A percentile compares a stretch with the other conserved stretches of the same genome.
Evolutionary conservation across 2,888 invertebrate genomes (phyloP).

Genomic region (Axea sp.): DNA sequence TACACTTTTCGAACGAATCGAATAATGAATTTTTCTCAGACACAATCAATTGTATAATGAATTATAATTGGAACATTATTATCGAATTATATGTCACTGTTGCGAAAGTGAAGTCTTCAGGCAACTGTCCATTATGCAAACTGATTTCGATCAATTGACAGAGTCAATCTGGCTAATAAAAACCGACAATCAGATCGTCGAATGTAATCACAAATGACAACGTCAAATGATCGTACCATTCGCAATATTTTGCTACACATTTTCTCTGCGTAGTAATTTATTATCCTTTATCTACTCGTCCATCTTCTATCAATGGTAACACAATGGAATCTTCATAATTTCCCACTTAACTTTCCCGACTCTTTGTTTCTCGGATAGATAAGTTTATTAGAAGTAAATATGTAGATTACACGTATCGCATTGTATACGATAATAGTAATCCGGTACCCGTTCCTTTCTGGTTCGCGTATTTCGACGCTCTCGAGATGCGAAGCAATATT

Average conservation of each 20-base stretch:
- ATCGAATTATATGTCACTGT: too few species aligned
- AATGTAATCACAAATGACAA: slow-evolving; percentile 6
- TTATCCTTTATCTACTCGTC: not conserved
- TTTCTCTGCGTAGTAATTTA: not conserved
- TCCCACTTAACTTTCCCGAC: slow-evolving; percentile 10
- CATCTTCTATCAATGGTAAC: not conserved
- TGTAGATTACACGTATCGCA: slow-evolving; percentile 22
- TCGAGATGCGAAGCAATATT: slow-evolving; percentile 60
- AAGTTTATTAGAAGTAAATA: slow-evolving; percentile 36
- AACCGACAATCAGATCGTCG: too few species aligned
- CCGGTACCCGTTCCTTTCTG: slow-evolving; percentile 28
- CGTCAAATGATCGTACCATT: too few species aligned
- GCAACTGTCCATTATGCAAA: too few species aligned
- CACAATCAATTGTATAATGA: too few species aligned
- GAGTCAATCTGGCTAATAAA: too few species aligned
- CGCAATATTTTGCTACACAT: too few species aligned
- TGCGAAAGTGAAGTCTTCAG: too few species aligned
- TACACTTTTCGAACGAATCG: too few species aligned
- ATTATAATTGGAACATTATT: too few species aligned
- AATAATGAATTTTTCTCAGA: too few species aligned
- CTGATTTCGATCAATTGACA: too few species aligned
- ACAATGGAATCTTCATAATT: slow-evolving; percentile 6
- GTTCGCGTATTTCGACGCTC: slow-evolving; percentile 5
- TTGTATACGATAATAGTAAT: slow-evolving; percentile 24
- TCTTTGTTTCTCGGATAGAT: slow-evolving; percentile 4